Evolutionary conservation across 2,797 vertebrate species (phyloP).

Genomic region (Taeniopygia guttata): DNA sequence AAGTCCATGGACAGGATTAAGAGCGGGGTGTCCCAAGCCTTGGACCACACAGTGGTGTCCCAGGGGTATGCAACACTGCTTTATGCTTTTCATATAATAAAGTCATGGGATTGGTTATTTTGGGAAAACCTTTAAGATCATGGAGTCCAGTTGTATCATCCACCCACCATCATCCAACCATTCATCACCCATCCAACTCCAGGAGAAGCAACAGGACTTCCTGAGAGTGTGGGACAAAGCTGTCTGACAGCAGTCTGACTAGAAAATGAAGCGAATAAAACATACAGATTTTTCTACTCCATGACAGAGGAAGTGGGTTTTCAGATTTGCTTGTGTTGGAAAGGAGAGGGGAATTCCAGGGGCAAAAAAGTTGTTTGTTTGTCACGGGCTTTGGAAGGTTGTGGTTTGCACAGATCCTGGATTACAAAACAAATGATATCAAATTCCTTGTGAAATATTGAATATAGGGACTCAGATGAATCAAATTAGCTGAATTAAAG

Average conservation of each 20-base stretch:
- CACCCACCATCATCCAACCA: background rate
- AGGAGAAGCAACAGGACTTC: background rate
- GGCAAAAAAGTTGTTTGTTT: background rate
- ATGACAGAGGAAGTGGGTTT: constrained; percentile 10
- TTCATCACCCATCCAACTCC: background rate
- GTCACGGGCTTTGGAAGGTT: background rate
- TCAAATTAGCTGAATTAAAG: background rate
- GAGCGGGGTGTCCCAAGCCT: background rate
- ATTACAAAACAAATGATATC: background rate
- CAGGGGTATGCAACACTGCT: background rate
- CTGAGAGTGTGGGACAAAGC: background rate
- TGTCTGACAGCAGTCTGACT: background rate
- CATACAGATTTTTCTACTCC: background rate
- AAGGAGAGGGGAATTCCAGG: constrained; percentile 28
- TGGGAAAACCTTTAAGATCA: background rate
- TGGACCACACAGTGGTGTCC: background rate
- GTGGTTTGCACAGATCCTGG: background rate
- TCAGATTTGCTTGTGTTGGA: constrained; percentile 10
- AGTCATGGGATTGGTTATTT: background rate
- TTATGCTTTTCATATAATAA: background rate
- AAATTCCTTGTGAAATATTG: background rate
- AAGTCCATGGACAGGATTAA: background rate
- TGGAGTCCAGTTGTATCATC: fast-evolving
- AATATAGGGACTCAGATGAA: background rate
- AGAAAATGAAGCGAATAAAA: background rate